Percentiles rank a stretch among this genome's conserved stretches.
phyloP scores from a whole-genome alignment of 2,888 invertebrate species.

The Macrosiphum euphorbiae region DNA sequence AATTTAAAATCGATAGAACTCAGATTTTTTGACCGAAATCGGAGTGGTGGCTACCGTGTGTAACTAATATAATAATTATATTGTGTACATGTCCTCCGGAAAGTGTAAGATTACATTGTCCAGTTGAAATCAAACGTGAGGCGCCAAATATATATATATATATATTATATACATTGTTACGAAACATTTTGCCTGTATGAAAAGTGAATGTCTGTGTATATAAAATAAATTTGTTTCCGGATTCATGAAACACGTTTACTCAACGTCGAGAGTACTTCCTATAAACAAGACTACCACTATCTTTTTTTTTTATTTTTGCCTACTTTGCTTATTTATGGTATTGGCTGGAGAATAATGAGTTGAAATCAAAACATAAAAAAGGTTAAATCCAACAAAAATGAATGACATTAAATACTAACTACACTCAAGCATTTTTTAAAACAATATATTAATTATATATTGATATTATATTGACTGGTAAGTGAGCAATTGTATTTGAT shows the following conservation, averaged over 20 bases:
- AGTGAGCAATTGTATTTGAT: background rate
- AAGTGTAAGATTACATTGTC: slow-evolving; percentile 28
- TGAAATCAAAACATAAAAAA: background rate
- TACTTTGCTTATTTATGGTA: background rate
- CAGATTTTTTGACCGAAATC: background rate
- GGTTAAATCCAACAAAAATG: background rate
- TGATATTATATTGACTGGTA: background rate
- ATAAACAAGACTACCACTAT: background rate
- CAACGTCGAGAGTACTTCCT: slow-evolving; percentile 51
- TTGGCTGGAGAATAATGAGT: background rate
- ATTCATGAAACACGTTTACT: slow-evolving; percentile 54
- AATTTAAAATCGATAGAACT: slow-evolving; percentile 26
- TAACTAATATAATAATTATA: slow-evolving; percentile 23
- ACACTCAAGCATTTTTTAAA: background rate
- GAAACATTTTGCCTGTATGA: slow-evolving; percentile 21
- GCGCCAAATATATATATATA: slow-evolving; percentile 35
- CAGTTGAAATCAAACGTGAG: slow-evolving; percentile 24
- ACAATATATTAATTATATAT: background rate
- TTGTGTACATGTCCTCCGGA: slow-evolving; percentile 2
- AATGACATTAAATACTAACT: background rate
- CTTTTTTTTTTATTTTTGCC: background rate
- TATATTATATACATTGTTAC: slow-evolving; percentile 17
- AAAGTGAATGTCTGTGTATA: slow-evolving; percentile 48
- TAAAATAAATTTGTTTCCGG: slow-evolving; percentile 47
- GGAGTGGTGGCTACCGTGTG: background rate